Conservation (phyloP, 2,888 invertebrate genomes). For the Meteorus colon region DNA sequence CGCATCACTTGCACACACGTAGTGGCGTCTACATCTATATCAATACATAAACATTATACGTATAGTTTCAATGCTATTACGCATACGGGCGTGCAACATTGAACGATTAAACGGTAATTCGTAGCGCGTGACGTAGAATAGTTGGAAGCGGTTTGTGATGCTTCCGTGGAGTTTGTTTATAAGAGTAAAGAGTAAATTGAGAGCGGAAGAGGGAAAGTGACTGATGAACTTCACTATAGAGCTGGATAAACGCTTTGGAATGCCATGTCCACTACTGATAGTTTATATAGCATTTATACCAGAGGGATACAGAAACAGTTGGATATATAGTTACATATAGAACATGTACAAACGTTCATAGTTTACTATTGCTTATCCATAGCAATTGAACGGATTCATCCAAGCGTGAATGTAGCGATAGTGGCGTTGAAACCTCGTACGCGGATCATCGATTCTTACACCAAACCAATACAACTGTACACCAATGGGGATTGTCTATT, state of each 20-base stretch:
- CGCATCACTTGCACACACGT: slow-evolving; percentile 15
- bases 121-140: slow-evolving; percentile 35
- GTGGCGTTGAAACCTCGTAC: slow-evolving; percentile 58
- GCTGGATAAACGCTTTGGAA: slow-evolving; percentile 26
- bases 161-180: slow-evolving; percentile 30
- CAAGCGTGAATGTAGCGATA: slow-evolving; percentile 72
- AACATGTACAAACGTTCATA: background rate
- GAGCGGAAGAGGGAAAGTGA: slow-evolving; percentile 6
- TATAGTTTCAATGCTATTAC: slow-evolving; percentile 24
- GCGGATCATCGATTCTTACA: slow-evolving; percentile 66
- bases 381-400: slow-evolving; percentile 67
- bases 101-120: slow-evolving; percentile 36
- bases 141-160: slow-evolving; percentile 31
- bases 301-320: background rate
- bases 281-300: background rate
- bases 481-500: slow-evolving; percentile 30
- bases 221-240: background rate
- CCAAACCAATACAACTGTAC: slow-evolving; percentile 51
- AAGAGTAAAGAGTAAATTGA: slow-evolving; percentile 18
- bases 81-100: slow-evolving; percentile 35
- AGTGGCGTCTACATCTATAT: too few relatives aligned
- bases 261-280: background rate
- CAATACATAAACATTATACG: slow-evolving; percentile 15
- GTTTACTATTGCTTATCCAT: slow-evolving; percentile 63
- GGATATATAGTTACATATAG: background rate